Base-by-base conservation (phyloP, 2,797 vertebrate species). In the Garrulus glandarius region DNA sequence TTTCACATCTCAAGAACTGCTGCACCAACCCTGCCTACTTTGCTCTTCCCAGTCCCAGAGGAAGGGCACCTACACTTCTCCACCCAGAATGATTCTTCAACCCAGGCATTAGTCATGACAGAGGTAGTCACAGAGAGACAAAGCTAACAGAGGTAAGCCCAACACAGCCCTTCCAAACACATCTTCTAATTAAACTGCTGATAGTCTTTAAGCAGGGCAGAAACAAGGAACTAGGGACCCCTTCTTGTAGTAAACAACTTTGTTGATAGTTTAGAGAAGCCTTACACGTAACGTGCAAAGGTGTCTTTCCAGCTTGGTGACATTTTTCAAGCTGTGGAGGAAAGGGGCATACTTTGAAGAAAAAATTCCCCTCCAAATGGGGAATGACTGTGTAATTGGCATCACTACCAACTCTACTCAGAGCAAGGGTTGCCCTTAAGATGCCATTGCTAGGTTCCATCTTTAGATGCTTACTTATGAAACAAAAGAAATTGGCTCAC, bases 101-200 rank as follows among this genome's bases (percentile, higher is more conserved):
- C 27, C 29, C 36, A 24, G 22, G 37, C n/a, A 91, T 97, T 95
- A 96, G 84, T 94, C 91, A 96, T n/a, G 64, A 61, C 47, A 50
- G 67, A 94, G 30, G 56, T 19, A 79, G 80, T 63, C 78, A 82
- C 6, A 1, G 53, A 77, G 23, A 94, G 67, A 76, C 83, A 90
- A 88, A 93, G 44, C n/a, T 87, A 90, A 68, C 22, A 93, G 70
- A 94, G 24, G 6, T 36, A 79, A 89, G 56, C 29, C 64, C 27
- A 71, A 47, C 17, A 83, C 36, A 87, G 57, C 49, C 27, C 44
- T 74, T 85, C 67, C 84, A 89, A 93, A 91, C 13, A 36, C 34
- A 39, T 80, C 67, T 61, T 89, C 41, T 90, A 75, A 82, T 85
- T 70, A 68, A 93, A 71, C 37, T 64, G 32, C 59, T 91, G 63